These are phyloP conservation scores for Oncorhynchus mykiss DNA, from an alignment of 2,113 vertebrate species.

Conservation along the genomic window DNA sequence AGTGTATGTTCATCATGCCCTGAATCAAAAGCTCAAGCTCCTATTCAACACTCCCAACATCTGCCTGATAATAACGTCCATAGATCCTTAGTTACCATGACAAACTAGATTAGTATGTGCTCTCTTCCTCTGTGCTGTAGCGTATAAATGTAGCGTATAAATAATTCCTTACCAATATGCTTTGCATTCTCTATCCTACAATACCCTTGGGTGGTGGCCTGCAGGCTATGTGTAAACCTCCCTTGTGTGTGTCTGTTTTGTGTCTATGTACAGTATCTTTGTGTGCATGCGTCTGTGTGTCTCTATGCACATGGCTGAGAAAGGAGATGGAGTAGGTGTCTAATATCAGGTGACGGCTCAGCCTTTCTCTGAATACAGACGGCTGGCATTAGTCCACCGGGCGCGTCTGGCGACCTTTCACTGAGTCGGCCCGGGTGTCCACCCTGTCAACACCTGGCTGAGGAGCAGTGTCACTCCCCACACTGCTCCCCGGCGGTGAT, in stretches of 20 bases:
- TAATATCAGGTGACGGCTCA: neutral
- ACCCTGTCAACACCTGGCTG: neutral
- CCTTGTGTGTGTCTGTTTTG: neutral
- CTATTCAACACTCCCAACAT: no score
- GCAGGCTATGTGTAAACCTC: neutral
- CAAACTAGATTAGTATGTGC: no score
- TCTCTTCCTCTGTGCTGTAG: no score
- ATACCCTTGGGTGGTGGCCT: neutral
- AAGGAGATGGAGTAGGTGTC: neutral
- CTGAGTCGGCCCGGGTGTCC: neutral
- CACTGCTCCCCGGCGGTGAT: neutral
- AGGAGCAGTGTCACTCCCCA: neutral
- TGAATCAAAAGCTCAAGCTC: no score
- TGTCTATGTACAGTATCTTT: neutral
- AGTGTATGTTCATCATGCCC: no score
- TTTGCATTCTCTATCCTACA: no score
- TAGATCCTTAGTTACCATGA: no score
- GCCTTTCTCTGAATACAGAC: neutral
- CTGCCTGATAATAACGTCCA: no score
- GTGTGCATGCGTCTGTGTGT: neutral
- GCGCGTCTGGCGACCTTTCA: neutral
- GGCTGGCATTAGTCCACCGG: neutral
- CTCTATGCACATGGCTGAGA: slow-evolving; percentile 7
- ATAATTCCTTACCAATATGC: no score
- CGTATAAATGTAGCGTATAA: no score